phyloP scores from a whole-genome alignment of 2,797 vertebrate species.

The Galagoides demidoff region DNA sequence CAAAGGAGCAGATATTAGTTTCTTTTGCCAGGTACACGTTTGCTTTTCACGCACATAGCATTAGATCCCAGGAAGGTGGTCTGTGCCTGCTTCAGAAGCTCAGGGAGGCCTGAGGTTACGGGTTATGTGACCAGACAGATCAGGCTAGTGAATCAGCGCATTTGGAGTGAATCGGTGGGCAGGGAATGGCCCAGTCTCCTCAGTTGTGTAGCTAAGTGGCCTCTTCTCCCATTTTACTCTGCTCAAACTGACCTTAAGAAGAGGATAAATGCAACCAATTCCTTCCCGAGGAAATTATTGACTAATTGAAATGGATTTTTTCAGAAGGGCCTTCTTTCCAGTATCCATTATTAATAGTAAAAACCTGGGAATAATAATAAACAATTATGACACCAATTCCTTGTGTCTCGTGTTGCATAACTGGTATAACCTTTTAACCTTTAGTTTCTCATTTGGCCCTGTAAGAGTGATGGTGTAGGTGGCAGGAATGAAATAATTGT shows the following conservation, averaged over 20 bases:
- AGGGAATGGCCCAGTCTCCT: background rate
- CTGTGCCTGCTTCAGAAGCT: background rate
- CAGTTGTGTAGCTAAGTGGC: background rate
- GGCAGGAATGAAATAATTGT: accelerated
- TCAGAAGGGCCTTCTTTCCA: background rate
- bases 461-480: too few species aligned
- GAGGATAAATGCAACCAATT: background rate
- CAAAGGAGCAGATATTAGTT: background rate
- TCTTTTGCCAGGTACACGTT: background rate
- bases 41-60: too few species aligned
- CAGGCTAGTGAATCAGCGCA: background rate
- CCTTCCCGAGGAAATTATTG: background rate
- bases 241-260: background rate
- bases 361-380: background rate
- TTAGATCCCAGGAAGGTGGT: background rate
- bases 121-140: background rate
- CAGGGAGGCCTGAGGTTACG: background rate
- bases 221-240: background rate
- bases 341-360: background rate
- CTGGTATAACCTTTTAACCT: background rate
- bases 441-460: background rate
- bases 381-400: accelerated
- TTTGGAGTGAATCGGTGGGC: too few species aligned
- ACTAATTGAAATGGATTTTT: background rate
- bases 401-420: accelerated